Conservation (phyloP, 2,113 vertebrate genomes). For the Ivindomyrus marchei region DNA sequence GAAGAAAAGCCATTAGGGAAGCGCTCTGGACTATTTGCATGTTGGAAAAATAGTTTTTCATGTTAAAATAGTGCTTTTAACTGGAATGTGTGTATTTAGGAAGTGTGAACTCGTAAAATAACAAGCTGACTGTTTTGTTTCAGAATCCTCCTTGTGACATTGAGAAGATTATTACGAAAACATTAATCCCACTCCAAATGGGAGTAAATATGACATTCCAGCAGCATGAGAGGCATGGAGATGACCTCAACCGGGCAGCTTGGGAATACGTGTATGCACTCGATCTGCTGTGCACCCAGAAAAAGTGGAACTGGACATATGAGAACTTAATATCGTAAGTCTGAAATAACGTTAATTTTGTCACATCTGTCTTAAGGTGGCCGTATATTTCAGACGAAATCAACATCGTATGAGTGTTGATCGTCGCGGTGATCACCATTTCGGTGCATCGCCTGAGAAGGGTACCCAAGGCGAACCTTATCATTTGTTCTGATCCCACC, state of each 20-base stretch:
- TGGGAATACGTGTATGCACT: conserved; percentile 82
- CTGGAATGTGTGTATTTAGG: not conserved
- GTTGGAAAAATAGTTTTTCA: not conserved
- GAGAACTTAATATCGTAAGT: conserved; percentile 76
- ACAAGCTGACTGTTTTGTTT: not conserved
- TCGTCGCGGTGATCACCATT: not conserved
- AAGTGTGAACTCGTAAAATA: not conserved
- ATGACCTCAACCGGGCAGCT: conserved; percentile 67
- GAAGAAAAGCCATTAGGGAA: not conserved
- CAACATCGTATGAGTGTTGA: not conserved
- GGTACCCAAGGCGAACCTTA: not conserved
- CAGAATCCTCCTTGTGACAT: conserved; percentile 73
- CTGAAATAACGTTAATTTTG: not conserved
- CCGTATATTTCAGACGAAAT: not conserved
- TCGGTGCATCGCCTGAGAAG: not conserved
- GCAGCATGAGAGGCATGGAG: conserved; percentile 64
- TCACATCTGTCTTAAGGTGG: not conserved
- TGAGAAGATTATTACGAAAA: conserved; percentile 64
- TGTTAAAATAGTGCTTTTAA: not conserved
- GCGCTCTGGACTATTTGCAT: not conserved
- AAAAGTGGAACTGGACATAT: conserved; percentile 86
- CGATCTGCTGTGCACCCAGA: conserved; percentile 77
- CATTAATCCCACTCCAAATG: conserved; percentile 67
- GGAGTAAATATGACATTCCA: conserved; percentile 68
- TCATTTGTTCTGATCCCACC: not conserved